Percentiles rank a stretch among this genome's conserved stretches.
Evolutionary conservation across 53 echinoderm and acorn worm species (phyloP).

Genomic region (Apostichopus leukothele): DNA sequence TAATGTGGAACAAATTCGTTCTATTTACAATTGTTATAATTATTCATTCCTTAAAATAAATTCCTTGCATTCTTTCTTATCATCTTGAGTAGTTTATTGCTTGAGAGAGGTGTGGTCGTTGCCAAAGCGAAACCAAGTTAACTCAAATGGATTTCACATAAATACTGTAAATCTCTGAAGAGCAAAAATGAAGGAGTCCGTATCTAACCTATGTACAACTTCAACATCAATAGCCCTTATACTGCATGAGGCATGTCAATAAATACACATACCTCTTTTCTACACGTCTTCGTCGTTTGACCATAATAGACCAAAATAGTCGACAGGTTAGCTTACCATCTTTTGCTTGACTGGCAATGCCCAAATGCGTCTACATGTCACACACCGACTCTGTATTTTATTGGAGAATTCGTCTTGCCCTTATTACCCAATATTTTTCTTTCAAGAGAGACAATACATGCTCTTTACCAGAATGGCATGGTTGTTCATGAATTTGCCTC

Average conservation of each 20-base stretch:
- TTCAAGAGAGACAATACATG: conserved; percentile 41
- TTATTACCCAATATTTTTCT: conserved; percentile 47
- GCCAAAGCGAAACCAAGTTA: conserved; percentile 16
- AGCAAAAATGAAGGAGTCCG: conserved; percentile 67
- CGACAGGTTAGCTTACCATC: conserved; percentile 53
- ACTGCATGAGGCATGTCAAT: conserved; percentile 60
- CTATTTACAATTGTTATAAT: no score
- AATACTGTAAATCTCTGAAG: conserved; percentile 66
- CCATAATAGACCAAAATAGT: conserved; percentile 62
- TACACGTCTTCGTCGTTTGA: conserved; percentile 58
- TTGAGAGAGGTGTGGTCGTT: no score
- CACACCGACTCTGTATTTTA: conserved; percentile 23
- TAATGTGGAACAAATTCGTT: no score
- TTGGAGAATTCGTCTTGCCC: conserved; percentile 32
- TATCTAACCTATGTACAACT: conserved; percentile 55
- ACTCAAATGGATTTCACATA: conserved; percentile 53
- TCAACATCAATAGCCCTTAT: conserved; percentile 71
- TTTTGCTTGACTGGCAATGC: conserved; percentile 10
- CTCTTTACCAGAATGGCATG: conserved; percentile 37
- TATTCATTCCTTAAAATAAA: no score
- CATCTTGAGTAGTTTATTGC: no score
- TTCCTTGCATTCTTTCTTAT: no score
- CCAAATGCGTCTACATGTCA: conserved; percentile 41
- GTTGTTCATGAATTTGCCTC: conserved; percentile 13
- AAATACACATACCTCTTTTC: conserved; percentile 68